Base-by-base conservation (phyloP, 1,140 invertebrate genomes). In the Eueides isabella region DNA sequence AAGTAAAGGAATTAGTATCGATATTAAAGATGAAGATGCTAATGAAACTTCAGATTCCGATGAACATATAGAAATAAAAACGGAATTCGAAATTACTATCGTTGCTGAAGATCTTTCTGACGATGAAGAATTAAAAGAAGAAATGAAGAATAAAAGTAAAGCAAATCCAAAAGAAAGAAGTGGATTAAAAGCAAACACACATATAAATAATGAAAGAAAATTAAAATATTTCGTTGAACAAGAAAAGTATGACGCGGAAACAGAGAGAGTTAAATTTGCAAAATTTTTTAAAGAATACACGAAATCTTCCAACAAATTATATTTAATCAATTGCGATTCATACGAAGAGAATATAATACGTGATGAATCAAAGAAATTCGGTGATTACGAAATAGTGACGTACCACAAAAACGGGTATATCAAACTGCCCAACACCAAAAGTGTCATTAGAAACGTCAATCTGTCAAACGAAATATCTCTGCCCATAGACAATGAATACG, bases 311-410 rank as follows among this genome's bases (percentile, higher is more conserved):
- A 33, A 82, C 23, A 90, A 86, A 81, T 77, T 92, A 41, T 87
- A 86, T 77, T 67, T 92, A 65, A 80, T 92, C 0, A 92, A 92
- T 74, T 92, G 91, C 76, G 85, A 90, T 78, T 77, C 80, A n/a
- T 92, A 92, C 67, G 87, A 87, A 80, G 89, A 91, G 63, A 91
- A 82, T 67, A 72, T 92, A 9, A 33, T 92, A 2, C 86, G 83
- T 41, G 88, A 88, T 5, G 81, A 84, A 1, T 75, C 83, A 1
- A 72, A 81, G 31, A 80, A 63, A 3, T 82, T 86, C 7, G 91
- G 89, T 0, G 65, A 82, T 6, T 91, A 70, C 33, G 85, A 91
- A 80, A 80, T 92, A 0, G 79, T 92, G 0, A 89, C 85, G 66
- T 91, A 90, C 33, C 82, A 86, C 35, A 90, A 83, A 72, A 92